Percentiles rank a stretch among this genome's conserved stretches.
Evolutionary conservation across 2,113 vertebrate species (phyloP).

Genomic region (Elanus axillaris): DNA sequence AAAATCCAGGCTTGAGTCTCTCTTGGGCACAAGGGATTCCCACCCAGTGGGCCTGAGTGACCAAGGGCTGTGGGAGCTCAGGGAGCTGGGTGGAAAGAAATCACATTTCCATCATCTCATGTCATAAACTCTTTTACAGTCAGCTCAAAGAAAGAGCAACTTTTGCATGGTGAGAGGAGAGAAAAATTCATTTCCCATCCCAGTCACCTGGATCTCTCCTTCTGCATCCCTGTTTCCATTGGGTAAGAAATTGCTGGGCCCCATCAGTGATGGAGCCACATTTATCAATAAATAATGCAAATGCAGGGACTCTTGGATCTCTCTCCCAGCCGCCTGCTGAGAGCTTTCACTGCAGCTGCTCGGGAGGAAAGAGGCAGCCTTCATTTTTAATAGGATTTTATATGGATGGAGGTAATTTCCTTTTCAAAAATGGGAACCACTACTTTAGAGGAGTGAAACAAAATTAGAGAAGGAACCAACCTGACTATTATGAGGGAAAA

Average conservation of each 20-base stretch:
- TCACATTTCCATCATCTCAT: background rate
- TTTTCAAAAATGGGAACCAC: background rate
- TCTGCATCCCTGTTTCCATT: background rate
- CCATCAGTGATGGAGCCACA: background rate
- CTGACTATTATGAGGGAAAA: background rate
- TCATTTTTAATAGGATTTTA: background rate
- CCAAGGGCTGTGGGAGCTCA: background rate
- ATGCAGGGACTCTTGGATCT: background rate
- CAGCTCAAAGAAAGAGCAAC: background rate
- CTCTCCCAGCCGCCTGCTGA: background rate
- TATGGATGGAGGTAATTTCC: background rate
- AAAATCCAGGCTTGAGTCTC: background rate
- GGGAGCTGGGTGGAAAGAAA: background rate
- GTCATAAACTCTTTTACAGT: fast-evolving
- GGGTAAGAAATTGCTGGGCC: background rate
- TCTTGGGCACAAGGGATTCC: background rate
- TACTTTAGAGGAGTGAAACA: background rate
- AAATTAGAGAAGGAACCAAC: background rate
- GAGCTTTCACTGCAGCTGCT: background rate
- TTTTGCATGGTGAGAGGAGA: no score
- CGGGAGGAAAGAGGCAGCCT: background rate
- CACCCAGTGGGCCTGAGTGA: background rate
- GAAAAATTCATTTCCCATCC: background rate
- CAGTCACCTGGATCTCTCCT: fast-evolving
- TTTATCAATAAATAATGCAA: background rate